A percentile compares a stretch with the other conserved stretches of the same genome.
Evolutionary conservation across 2,113 vertebrate genomes (phyloP).

Genomic region (Syngnathoides biaculeatus): DNA sequence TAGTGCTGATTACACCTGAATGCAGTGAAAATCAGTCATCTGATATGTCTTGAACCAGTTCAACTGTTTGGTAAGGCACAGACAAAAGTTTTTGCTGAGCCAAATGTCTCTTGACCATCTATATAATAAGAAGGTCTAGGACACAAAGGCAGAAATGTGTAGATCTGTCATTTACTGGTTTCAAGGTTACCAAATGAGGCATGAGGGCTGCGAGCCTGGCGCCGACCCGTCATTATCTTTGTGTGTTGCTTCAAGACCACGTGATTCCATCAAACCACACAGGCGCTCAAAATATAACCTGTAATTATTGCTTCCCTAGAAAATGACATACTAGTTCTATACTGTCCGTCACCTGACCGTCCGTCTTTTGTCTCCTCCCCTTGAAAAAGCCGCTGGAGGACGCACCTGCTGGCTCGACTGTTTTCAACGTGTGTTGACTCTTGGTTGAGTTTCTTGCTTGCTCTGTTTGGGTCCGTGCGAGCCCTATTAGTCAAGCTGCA

Average conservation of each 20-base stretch:
- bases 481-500: conserved; percentile 24
- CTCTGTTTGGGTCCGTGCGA: conserved; percentile 21
- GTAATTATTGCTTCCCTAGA: conserved; percentile 30
- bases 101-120: not conserved
- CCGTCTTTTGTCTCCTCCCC: conserved; percentile 9
- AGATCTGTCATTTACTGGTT: conserved; percentile 25
- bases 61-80: conserved; percentile 5
- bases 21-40: not conserved
- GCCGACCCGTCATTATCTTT: conserved; percentile 18
- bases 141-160: conserved; percentile 16
- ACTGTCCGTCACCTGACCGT: conserved; percentile 16
- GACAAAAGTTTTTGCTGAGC: conserved; percentile 1
- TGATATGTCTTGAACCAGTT: not conserved
- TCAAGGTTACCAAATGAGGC: conserved; percentile 18
- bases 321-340: conserved; percentile 11
- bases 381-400: conserved; percentile 21
- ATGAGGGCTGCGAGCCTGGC: conserved; percentile 11
- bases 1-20: not conserved
- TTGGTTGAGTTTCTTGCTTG: conserved; percentile 42
- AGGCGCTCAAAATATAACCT: conserved; percentile 32
- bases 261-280: conserved; percentile 39
- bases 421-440: conserved; percentile 6
- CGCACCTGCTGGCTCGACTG: conserved; percentile 47
- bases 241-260: conserved; percentile 14
- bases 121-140: conserved; percentile 16